These are phyloP conservation scores for Ephialtes manifestator DNA, from an alignment of 2,888 invertebrate genomes.

Conservation along the genomic window DNA sequence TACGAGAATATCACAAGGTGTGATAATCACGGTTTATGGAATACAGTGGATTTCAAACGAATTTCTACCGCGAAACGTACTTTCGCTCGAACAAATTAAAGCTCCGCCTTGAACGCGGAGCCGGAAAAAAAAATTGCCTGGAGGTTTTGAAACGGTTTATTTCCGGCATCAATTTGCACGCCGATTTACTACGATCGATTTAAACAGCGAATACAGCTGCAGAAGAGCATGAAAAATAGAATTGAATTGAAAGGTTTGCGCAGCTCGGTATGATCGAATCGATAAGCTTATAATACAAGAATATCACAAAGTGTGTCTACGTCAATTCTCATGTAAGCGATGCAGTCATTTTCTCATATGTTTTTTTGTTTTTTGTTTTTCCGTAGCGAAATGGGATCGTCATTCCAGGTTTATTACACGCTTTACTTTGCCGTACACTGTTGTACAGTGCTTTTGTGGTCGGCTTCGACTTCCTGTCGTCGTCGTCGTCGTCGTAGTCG, in stretches of 20 bases:
- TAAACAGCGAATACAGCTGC: neutral
- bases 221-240: neutral
- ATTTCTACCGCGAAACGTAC: neutral
- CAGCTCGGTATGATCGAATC: too few species aligned
- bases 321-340: neutral
- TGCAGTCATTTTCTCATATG: neutral
- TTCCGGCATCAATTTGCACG: neutral
- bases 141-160: neutral
- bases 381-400: neutral
- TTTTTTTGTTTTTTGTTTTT: neutral
- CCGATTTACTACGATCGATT: neutral
- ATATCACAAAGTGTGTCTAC: neutral
- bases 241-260: neutral
- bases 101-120: too few species aligned
- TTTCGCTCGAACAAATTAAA: conserved; percentile 6
- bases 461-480: conserved; percentile 68
- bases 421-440: conserved; percentile 2
- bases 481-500: neutral
- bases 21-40: neutral
- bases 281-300: too few species aligned
- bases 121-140: too few species aligned
- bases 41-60: conserved; percentile 4
- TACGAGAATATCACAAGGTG: too few species aligned
- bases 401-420: conserved; percentile 7
- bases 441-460: conserved; percentile 35